Percentiles rank a stretch among this genome's conserved stretches.
phyloP scores from a whole-genome alignment of 2,888 invertebrate species.

The Nipponacmea schrenckii region DNA sequence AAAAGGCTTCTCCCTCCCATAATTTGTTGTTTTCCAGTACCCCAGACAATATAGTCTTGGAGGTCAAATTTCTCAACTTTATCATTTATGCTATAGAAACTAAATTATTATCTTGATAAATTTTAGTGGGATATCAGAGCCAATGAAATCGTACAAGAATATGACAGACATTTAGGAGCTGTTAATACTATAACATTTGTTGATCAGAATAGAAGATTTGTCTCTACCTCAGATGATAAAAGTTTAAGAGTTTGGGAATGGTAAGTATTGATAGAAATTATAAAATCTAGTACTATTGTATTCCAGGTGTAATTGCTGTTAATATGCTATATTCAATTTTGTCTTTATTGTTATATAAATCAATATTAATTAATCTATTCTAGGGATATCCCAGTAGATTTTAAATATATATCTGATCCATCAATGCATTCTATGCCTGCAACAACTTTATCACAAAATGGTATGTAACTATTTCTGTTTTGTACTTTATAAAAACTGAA shows the following conservation, averaged over 20 bases:
- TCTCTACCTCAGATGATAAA: slow-evolving; percentile 99
- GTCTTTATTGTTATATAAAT: neutral
- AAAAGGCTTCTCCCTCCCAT: too few relatives aligned
- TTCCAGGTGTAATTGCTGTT: too few relatives aligned
- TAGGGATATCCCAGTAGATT: slow-evolving; percentile 82
- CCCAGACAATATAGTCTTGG: too few relatives aligned
- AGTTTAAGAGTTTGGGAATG: slow-evolving; percentile 99
- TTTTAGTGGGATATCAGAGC: slow-evolving; percentile 93
- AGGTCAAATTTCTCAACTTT: too few relatives aligned
- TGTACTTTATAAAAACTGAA: neutral
- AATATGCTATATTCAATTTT: neutral
- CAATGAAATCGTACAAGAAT: slow-evolving; percentile 96
- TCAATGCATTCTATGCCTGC: slow-evolving; percentile 99
- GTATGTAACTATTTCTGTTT: slow-evolving; percentile 51
- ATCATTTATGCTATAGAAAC: too few relatives aligned
- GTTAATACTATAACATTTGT: slow-evolving; percentile 99
- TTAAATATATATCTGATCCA: slow-evolving; percentile 99
- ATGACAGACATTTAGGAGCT: slow-evolving; percentile 97
- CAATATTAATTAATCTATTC: slow-evolving; percentile 18
- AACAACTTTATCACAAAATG: slow-evolving; percentile 93
- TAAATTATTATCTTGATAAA: neutral
- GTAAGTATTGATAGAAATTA: too few relatives aligned
- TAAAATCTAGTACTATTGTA: too few relatives aligned
- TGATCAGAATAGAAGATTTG: slow-evolving; percentile 96
- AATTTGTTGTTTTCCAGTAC: too few relatives aligned